These are phyloP conservation scores for Oxygymnocypris stewartii DNA, from an alignment of 2,113 vertebrate species.

Conservation along the genomic window DNA sequence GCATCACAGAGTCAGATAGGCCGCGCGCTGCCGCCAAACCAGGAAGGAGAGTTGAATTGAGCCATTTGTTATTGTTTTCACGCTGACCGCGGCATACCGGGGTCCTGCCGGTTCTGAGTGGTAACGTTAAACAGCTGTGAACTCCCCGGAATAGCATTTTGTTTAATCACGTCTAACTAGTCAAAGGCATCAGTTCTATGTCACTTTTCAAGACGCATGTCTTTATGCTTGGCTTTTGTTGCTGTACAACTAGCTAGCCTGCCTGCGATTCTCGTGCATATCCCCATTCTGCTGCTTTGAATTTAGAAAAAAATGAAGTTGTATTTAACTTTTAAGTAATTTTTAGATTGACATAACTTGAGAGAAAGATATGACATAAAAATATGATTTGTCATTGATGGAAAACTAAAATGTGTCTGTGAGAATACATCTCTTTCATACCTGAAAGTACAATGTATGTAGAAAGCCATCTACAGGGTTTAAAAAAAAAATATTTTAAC, in stretches of 20 bases:
- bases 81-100: constrained; percentile 43
- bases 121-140: not conserved
- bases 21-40: constrained; percentile 56
- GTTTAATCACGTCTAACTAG: not conserved
- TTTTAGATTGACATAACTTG: not conserved
- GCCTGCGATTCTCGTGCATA: not conserved
- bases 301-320: not conserved
- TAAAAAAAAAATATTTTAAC: too few species aligned
- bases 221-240: constrained; percentile 14
- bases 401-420: not conserved
- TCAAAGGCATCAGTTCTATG: not conserved
- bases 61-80: constrained; percentile 43
- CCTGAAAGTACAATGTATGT: not conserved
- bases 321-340: not conserved
- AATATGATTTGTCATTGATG: not conserved
- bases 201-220: not conserved
- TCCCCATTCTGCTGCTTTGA: not conserved
- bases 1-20: constrained; percentile 49
- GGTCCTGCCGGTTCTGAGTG: not conserved
- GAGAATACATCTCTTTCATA: not conserved
- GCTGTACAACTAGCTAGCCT: not conserved
- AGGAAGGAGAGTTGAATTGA: constrained; percentile 53
- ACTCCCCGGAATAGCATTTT: not conserved
- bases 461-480: too few species aligned
- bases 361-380: not conserved